Base-by-base conservation (phyloP, 1,140 invertebrate species). In the Cardiocondyla obscurior region DNA sequence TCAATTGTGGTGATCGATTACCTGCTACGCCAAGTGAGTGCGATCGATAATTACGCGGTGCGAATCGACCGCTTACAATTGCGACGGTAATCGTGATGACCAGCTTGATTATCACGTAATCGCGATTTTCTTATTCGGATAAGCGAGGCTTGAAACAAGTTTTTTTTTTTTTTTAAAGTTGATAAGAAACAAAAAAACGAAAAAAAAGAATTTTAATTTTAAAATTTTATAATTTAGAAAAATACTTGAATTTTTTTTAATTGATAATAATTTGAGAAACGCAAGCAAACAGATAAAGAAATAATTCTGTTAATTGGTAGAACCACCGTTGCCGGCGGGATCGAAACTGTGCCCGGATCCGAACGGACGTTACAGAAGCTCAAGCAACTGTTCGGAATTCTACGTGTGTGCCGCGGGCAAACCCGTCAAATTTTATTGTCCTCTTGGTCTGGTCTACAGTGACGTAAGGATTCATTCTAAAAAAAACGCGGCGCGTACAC, bases 301-400 rank as follows among this genome's bases (percentile, higher is more conserved):
- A 46, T 30, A 33, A 55, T 82, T 83, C 16, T 74, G 39, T 86
- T 67, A 72, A 81, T 85, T 62, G 85, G 33, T 84, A 93, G 93
- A 93, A 81, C 91, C 94, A 82, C 16, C 90, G 70, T 70, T 96
- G 91, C 90, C 93, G 19, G 64, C 92, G 83, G 91, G 94, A 90
- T 88, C 95, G 87, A 92, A 74, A 55, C 81, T 90, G 14, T 95
- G 94, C 44, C 93, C 94, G 42, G 90, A 93, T 67, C 84, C 89
- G 57, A 94, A 94, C 88, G 95, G 95, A 58, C 94, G 94, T 2
- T 96, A 95, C 91, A 94, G 95, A 85, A 96, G 95, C 89, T 92
- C 94, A 62, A 94, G 91, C 10, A 95, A 96, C 92, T 96, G 96
- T 83, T 95, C 95, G 74, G 95, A 95, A 88, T 96, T 96, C 93